Evolutionary conservation across 1,140 invertebrate species (phyloP), one percentile per base, ranked within the genome.

Genomic region (Drosophila baimaii): DNA sequence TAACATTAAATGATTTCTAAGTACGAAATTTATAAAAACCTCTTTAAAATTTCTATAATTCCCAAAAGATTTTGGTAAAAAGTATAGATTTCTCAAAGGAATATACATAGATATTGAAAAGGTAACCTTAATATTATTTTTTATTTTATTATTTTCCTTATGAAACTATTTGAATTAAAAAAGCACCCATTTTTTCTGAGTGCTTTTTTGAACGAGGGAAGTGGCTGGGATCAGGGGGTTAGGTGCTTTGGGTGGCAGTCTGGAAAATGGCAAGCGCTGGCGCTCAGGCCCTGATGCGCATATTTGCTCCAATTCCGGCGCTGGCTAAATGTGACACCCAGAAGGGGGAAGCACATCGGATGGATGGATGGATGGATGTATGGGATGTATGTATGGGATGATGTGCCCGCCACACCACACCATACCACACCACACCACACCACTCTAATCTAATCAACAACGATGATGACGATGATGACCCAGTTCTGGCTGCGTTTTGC

Each of bases 301-400:
- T 81, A 86, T 82, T 88, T 86, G 83, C 83, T 88, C 83, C 68
- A 86, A 83, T 86, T 86, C 68, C 66, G 70, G 31, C 41, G 52
- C 43, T 31, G 71, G 58, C 79, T 77, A 88, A 88, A 86, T 86
- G 83, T 79, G 79, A 88, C 83, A 86, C 66, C 85, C 65, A 44
- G 47, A 39, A 54, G 43, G 52, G 35, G 35, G 29, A 27, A 29
- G 35, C 57, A 37, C 41, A 51, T 65, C 19, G 13, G 29, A 54
- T 33, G 49, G 29, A 0, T 33, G 29, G 49, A 21, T 21, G 41
- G 17, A 19, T 31, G n/a, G 8, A 25, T 49, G 46, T 3, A 19
- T 31, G 29, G 7, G n/a, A n/a, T n/a, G n/a, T n/a, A 52, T 15
- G 12, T 23, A 27, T 27, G 29, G 23, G 29, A 51, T 52, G 49